These are phyloP conservation scores for Laspeyria flexula DNA, from an alignment of 2,888 invertebrate species.

Conservation along the genomic window DNA sequence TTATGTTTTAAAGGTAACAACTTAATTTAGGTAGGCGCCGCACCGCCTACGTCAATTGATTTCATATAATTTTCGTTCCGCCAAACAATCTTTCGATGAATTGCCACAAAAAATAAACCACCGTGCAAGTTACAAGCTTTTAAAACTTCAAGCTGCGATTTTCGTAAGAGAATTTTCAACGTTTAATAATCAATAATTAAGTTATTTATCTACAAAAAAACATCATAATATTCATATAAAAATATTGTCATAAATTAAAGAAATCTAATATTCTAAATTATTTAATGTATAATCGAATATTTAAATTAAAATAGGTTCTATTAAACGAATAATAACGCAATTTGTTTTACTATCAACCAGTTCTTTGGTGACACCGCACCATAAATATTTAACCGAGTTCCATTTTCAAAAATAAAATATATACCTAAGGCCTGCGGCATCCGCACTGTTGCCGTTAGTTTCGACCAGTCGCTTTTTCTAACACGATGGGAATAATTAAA, in stretches of 20 bases:
- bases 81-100: slow-evolving; percentile 64
- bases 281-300: slow-evolving; percentile 17
- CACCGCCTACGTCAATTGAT: slow-evolving; percentile 79
- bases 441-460: slow-evolving; percentile 56
- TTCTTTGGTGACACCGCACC: slow-evolving; percentile 33
- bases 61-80: slow-evolving; percentile 80
- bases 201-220: neutral
- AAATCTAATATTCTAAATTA: slow-evolving; percentile 4
- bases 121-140: slow-evolving; percentile 23
- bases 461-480: slow-evolving; percentile 63
- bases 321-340: slow-evolving; percentile 20
- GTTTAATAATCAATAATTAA: neutral
- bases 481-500: slow-evolving; percentile 74
- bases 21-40: slow-evolving; percentile 83
- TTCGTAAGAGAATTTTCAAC: slow-evolving; percentile 3
- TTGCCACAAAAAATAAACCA: slow-evolving; percentile 65
- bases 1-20: slow-evolving; percentile 79
- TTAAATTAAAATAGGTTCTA: slow-evolving; percentile 16
- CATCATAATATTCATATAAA: neutral
- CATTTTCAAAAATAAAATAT: slow-evolving; percentile 37
- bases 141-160: slow-evolving; percentile 17
- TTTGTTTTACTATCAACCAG: slow-evolving; percentile 27
- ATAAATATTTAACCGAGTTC: slow-evolving; percentile 42
- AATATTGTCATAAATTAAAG: neutral
- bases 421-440: slow-evolving; percentile 30